Percentiles rank a stretch among this genome's conserved stretches.
Conservation (phyloP, 2,888 invertebrate species). For the Julus scanicus region DNA sequence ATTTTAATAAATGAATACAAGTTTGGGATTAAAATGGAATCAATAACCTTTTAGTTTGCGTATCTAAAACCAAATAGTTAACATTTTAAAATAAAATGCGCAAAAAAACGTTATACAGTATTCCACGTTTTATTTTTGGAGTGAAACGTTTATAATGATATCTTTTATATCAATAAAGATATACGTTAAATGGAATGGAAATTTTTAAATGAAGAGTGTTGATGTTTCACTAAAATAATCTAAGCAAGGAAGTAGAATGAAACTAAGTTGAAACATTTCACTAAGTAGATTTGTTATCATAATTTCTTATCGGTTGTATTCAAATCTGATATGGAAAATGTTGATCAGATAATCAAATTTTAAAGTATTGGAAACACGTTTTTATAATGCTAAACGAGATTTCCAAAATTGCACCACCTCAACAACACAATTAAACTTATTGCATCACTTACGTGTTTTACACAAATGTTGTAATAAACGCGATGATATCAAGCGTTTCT, state of each 20-base stretch:
- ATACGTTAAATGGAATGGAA: too few species aligned
- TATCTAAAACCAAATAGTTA: too few species aligned
- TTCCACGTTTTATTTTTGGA: neutral
- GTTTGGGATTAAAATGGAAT: too few species aligned
- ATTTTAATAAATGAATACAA: too few species aligned
- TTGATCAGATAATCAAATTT: neutral
- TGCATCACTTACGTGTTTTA: neutral
- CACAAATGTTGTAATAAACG: neutral
- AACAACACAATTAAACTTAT: neutral
- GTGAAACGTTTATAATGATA: neutral
- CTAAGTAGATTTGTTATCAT: neutral
- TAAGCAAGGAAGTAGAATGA: neutral
- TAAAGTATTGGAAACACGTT: neutral
- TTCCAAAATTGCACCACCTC: neutral
- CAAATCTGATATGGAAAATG: neutral
- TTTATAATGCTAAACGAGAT: neutral
- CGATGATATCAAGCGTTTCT: neutral
- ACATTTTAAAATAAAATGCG: too few species aligned
- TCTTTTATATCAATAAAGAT: neutral
- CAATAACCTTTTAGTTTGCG: too few species aligned
- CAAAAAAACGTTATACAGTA: neutral
- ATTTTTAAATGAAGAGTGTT: too few species aligned
- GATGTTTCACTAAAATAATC: too few species aligned
- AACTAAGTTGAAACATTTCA: neutral
- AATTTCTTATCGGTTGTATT: neutral